Conservation (phyloP, 2,888 invertebrate genomes). For the Synanthedon formicaeformis region DNA sequence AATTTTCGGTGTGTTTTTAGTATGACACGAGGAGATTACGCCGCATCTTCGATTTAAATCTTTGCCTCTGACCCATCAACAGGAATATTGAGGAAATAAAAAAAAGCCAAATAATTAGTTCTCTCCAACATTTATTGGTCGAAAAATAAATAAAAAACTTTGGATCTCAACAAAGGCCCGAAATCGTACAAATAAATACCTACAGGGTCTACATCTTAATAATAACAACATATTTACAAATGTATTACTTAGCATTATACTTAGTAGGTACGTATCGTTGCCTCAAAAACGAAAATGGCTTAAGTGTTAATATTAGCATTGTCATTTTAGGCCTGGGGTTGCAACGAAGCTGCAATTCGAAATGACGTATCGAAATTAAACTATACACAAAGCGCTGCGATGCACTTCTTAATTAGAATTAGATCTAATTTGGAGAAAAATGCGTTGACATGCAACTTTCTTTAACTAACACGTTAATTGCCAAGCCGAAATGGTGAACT, state of each 20-base stretch:
- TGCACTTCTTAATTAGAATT: too few relatives aligned
- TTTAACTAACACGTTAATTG: too few relatives aligned
- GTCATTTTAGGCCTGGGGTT: not conserved
- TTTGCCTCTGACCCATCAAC: not conserved
- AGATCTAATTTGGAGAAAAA: too few relatives aligned
- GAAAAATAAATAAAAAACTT: conserved; percentile 72
- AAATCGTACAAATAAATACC: conserved; percentile 69
- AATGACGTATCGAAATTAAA: too few relatives aligned
- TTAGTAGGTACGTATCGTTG: conserved; percentile 40
- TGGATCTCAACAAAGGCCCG: conserved; percentile 69
- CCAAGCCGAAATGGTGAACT: too few relatives aligned
- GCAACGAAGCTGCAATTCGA: too few relatives aligned
- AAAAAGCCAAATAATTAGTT: conserved; percentile 35
- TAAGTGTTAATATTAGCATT: not conserved
- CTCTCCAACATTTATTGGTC: conserved; percentile 72
- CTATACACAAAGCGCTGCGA: too few relatives aligned
- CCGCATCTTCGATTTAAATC: too few relatives aligned
- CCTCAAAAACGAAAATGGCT: not conserved
- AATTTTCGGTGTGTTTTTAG: too few relatives aligned
- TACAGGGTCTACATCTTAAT: conserved; percentile 57
- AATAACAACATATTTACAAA: conserved; percentile 63
- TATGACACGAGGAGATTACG: too few relatives aligned
- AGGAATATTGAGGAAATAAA: not conserved
- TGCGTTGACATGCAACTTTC: too few relatives aligned
- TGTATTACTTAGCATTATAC: conserved; percentile 24